phyloP scores from a whole-genome alignment of 1,140 invertebrate species.

The Monomorium pharaonis region DNA sequence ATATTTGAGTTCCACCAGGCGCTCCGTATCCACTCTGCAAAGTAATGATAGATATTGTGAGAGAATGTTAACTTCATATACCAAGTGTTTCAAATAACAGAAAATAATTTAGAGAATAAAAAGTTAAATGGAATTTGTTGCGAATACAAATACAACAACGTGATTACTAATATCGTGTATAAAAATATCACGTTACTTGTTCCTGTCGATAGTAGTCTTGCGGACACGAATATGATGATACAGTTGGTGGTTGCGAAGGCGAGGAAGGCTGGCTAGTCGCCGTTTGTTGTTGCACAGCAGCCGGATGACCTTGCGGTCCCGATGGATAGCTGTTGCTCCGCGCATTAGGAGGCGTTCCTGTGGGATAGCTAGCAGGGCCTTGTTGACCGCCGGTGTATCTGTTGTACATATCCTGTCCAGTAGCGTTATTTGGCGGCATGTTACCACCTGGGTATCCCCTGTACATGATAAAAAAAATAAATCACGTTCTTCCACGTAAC shows the following conservation, averaged over 20 bases:
- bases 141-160: not conserved
- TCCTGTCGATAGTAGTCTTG: slow-evolving; percentile 84
- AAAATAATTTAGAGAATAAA: not conserved
- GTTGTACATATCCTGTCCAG: slow-evolving; percentile 83
- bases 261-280: slow-evolving; percentile 79
- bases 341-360: slow-evolving; percentile 76
- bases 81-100: slow-evolving; percentile 19
- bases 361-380: slow-evolving; percentile 78
- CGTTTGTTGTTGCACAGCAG: slow-evolving; percentile 78
- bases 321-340: slow-evolving; percentile 80
- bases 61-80: not conserved
- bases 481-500: not conserved
- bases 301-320: slow-evolving; percentile 80
- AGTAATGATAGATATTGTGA: not conserved
- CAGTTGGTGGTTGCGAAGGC: slow-evolving; percentile 79
- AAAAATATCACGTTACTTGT: slow-evolving; percentile 74
- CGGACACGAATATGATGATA: slow-evolving; percentile 82
- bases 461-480: slow-evolving; percentile 27
- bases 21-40: slow-evolving; percentile 79
- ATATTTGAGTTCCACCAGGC: slow-evolving; percentile 80
- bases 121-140: not conserved
- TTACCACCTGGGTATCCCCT: slow-evolving; percentile 84
- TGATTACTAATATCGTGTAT: slow-evolving; percentile 13
- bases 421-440: slow-evolving; percentile 81
- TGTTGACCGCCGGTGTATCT: slow-evolving; percentile 80